Percentiles rank a stretch among this genome's conserved stretches.
These are phyloP conservation scores for Pseudomugil tenellus DNA, from an alignment of 2,797 vertebrate genomes.

Conservation along the genomic window DNA sequence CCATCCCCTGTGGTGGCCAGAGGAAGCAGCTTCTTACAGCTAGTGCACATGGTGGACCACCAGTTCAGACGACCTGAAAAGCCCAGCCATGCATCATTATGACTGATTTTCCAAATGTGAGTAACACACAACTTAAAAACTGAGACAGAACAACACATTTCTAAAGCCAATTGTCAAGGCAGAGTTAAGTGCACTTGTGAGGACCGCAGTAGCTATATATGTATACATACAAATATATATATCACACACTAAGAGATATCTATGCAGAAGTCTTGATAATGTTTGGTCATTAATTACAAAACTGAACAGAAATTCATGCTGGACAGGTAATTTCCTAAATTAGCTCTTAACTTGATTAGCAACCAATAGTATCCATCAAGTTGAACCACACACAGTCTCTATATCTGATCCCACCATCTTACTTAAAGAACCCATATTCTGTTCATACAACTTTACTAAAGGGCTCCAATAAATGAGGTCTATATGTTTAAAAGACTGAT, in stretches of 20 bases:
- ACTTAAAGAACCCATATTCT: neutral
- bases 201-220: neutral
- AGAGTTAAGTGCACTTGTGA: neutral
- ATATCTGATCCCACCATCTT: neutral
- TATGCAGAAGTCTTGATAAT: neutral
- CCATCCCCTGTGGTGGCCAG: constrained; percentile 97
- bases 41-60: constrained; percentile 97
- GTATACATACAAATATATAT: no score
- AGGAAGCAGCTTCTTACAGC: constrained; percentile 97
- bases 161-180: neutral
- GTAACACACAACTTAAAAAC: neutral
- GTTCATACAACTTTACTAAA: neutral
- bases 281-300: neutral
- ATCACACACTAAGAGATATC: neutral
- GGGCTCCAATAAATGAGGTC: neutral
- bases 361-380: neutral
- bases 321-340: neutral
- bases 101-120: neutral
- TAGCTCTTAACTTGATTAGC: neutral
- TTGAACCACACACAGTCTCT: neutral
- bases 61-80: constrained; percentile 94
- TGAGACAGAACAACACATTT: neutral
- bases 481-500: neutral
- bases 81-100: neutral
- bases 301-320: neutral